Base-by-base conservation (phyloP, 2,113 vertebrate genomes). In the Melanerpes aurifrons region DNA sequence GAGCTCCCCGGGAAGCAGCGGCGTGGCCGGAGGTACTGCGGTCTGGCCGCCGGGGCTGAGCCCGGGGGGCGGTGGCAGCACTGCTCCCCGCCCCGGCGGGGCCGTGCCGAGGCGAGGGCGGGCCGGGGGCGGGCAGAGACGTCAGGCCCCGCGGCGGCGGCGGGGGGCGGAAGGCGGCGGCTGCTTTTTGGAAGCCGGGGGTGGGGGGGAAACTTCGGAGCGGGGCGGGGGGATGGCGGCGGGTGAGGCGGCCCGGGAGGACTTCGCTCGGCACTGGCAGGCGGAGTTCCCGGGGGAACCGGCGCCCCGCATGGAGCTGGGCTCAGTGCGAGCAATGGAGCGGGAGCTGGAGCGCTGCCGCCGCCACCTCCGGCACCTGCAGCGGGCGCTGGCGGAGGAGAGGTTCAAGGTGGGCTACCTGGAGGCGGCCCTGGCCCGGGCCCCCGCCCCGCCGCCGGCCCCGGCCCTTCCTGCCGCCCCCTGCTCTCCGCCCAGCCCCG, bases 371-470 rank as follows among this genome's bases (percentile, higher is more conserved):
- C 98, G 97, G 94, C 89, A 62, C 87, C 97, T 99, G 54, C 98
- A 99, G 98, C 98, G 98, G 86, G 98, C 98, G 73, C 97, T 99
- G 91, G 97, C 97, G 3, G 97, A 98, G 98, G 98, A 99, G 97
- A 98, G 98, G 93, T 99, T 99, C 97, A 99, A 99, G 97, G 98
- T 98, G 95, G 96, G 96, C 31, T 99, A 98, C 98, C 98, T 99
- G 97, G 97, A 99, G 98, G 98, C 98, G 87, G 98, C 98, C 82
- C 89, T 99, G 88, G 90, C 97, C 29, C 95, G 97, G 25, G 97
- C 56, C 37, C 61, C 35, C 54, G 24, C 26, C 32, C 24, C 84
- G 12, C 57, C 57, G 28, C n/a, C 18, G 50, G 50, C 21, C 10
- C 92, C 90, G 32, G 71, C 89, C 15, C 72, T 70, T 18, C 89